Evolutionary conservation across 2,797 vertebrate species (phyloP).

Genomic region (Peromyscus melanophrys): DNA sequence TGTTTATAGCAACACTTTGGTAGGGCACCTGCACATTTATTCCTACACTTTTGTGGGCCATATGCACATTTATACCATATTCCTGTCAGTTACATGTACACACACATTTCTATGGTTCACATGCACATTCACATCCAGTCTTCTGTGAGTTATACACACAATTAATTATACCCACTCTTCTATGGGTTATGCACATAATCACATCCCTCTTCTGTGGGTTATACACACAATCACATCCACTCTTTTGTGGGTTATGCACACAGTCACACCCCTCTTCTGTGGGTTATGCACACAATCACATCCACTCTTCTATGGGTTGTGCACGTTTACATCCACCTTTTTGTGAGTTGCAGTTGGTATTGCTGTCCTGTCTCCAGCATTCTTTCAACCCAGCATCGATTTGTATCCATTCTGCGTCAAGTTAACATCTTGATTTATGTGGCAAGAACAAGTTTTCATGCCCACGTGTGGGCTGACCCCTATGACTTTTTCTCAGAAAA

Average conservation of each 20-base stretch:
- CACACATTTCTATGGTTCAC: background rate
- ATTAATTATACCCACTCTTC: background rate
- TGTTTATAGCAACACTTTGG: background rate
- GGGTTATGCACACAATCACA: background rate
- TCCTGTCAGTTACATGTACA: background rate
- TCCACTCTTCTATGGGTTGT: background rate
- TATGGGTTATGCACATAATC: background rate
- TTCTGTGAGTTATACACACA: background rate
- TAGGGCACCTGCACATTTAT: background rate
- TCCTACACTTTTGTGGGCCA: background rate
- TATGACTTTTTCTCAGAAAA: constrained; percentile 26
- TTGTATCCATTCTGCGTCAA: background rate
- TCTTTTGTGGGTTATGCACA: background rate
- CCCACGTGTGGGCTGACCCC: constrained; percentile 22
- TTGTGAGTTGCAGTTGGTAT: background rate
- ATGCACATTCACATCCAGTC: too few species aligned
- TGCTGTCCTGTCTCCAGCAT: background rate
- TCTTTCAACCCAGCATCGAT: constrained; percentile 19
- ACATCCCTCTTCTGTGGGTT: too few species aligned
- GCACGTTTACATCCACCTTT: background rate
- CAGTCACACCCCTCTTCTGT: background rate
- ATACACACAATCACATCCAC: too few species aligned
- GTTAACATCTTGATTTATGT: constrained; percentile 61
- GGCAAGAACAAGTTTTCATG: constrained; percentile 53
- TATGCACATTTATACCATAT: background rate